phyloP scores from a whole-genome alignment of 2,113 vertebrate species.

The Sarotherodon lohbergeri region DNA sequence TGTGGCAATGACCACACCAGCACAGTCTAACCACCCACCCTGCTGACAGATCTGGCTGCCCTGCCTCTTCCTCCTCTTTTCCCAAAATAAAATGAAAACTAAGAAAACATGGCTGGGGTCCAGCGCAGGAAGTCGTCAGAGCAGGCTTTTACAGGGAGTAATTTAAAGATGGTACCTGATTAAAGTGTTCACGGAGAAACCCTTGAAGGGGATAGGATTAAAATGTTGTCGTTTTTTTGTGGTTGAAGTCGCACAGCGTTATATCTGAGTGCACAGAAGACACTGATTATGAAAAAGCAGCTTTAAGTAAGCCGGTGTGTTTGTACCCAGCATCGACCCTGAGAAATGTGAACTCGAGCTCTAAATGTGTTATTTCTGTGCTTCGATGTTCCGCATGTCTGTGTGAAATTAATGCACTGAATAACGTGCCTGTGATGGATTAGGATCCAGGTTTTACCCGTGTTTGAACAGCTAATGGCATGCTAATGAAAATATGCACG shows the following conservation, averaged over 20 bases:
- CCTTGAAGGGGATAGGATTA: background rate
- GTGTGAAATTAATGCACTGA: background rate
- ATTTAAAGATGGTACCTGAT: background rate
- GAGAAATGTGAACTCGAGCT: background rate
- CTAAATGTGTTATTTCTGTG: background rate
- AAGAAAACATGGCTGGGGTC: background rate
- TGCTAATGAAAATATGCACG: conserved; percentile 28
- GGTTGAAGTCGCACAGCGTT: accelerated
- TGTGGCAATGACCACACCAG: background rate
- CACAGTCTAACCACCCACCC: background rate
- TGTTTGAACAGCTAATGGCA: conserved; percentile 14
- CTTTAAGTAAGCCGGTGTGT: background rate
- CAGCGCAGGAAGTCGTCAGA: background rate
- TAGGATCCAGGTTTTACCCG: background rate
- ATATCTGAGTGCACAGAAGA: background rate
- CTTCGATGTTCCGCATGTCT: background rate
- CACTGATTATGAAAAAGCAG: background rate
- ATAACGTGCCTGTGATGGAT: background rate
- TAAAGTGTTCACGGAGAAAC: background rate
- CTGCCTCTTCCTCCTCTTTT: background rate
- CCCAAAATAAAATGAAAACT: background rate
- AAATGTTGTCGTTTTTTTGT: background rate
- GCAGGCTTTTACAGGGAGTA: background rate
- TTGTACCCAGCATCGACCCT: background rate
- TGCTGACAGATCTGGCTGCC: background rate